Conservation (phyloP, 2,888 invertebrate species). For the Yponomeuta cagnagella region DNA sequence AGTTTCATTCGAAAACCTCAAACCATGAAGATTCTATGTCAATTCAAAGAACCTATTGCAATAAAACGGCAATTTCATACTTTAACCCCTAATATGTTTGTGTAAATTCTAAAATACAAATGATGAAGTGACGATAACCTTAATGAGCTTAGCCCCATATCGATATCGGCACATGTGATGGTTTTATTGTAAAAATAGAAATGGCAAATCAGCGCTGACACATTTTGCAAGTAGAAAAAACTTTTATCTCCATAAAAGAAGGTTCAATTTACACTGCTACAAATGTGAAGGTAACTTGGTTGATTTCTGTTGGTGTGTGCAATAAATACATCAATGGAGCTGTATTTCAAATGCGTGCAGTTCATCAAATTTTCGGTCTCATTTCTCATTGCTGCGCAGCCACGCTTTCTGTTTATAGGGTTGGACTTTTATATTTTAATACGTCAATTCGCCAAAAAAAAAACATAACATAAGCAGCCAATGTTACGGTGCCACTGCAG, state of each 20-base stretch:
- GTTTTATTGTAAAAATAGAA: constrained; percentile 15
- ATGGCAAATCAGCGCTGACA: constrained; percentile 19
- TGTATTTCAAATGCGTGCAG: constrained; percentile 47
- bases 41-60: no score
- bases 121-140: constrained; percentile 51
- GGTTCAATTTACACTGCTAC: constrained; percentile 23
- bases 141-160: constrained; percentile 37
- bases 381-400: constrained; percentile 53
- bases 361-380: constrained; percentile 62
- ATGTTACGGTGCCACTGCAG: no score
- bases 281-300: constrained; percentile 6
- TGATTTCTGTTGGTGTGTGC: constrained; percentile 25
- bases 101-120: constrained; percentile 34
- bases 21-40: no score
- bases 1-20: no score
- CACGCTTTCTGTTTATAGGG: constrained; percentile 22
- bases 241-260: constrained; percentile 24
- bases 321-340: constrained; percentile 56
- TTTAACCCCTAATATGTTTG: no score
- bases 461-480: no score
- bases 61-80: no score
- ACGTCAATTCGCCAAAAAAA: no score
- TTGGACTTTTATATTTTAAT: not conserved
- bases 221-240: constrained; percentile 17
- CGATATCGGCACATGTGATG: constrained; percentile 40